Evolutionary conservation across 2,888 invertebrate genomes (phyloP), one percentile per base, ranked within the genome.

Genomic region (Heliconius ethilla): DNA sequence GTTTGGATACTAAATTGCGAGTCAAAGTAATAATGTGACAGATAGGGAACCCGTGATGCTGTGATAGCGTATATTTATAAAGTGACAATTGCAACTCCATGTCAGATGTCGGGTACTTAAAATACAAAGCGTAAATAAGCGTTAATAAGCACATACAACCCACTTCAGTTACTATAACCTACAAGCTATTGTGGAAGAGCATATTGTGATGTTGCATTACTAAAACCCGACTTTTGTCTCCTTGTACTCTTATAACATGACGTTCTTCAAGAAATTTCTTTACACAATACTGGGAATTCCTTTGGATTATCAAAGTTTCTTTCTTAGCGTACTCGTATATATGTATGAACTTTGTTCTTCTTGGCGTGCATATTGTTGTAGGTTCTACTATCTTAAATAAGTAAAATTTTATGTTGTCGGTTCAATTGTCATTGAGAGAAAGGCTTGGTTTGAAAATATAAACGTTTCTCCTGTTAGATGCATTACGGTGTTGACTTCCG

Each of bases 171-270:
- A 40, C 13, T 40, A 67, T n/a, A 67, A 18, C 29, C 55, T 72
- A 59, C 15, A 72, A 59, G 59, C 59, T 37, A 72, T 72, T 72
- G 70, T 59, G 55, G 33, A 55, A 59, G 55, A 70, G 33, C 15
- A 72, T 72, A 72, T 59, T 72, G 25, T 59, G 33, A 11, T n/a
- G 55, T 72, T 72, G 33, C 72, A 72, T 72, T 72, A 59, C 33
- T 72, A 72, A 72, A n/a, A 55, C n/a, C 55, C 59, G n/a, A 59
- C 15, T 33, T 11, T 72, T 37, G 59, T 33, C n/a, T 59, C 72
- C n/a, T n/a, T 3, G 59, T 37, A 59, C n/a, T 72, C 72, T 72
- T 37, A 37, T 59, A 37, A 72, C 55, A n/a, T 59, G 33, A 72
- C 59, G 33, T 72, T 72, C 37, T 72, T 59, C n/a, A 59, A 72